phyloP scores from a whole-genome alignment of 2,113 vertebrate species.

The Hydrolagus affinis region DNA sequence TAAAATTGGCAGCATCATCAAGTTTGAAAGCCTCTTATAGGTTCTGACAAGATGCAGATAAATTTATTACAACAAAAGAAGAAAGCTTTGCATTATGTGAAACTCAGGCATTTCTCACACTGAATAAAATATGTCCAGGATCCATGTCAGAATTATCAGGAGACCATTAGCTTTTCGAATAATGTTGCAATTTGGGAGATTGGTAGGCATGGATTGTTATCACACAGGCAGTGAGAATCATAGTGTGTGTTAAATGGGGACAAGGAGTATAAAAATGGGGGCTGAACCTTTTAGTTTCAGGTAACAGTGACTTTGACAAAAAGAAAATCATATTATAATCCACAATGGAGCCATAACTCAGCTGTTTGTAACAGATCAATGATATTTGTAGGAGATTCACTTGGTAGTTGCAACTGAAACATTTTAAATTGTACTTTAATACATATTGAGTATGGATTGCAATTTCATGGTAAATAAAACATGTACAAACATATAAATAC shows the following conservation, averaged over 20 bases:
- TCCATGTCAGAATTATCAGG: not conserved
- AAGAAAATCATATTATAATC: not conserved
- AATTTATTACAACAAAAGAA: slow-evolving; percentile 13
- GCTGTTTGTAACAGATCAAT: not conserved
- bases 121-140: slow-evolving; percentile 6
- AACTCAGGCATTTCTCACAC: not conserved
- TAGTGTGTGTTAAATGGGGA: not conserved
- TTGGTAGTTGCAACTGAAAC: not conserved
- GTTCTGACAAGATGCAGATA: slow-evolving; percentile 9
- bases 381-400: not conserved
- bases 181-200: not conserved
- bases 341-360: not conserved
- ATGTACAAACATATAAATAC: too few relatives aligned
- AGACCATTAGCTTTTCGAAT: not conserved
- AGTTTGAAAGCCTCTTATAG: not conserved
- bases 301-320: not conserved
- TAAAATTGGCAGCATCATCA: not conserved
- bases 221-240: not conserved
- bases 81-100: slow-evolving; percentile 11
- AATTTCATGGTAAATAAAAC: too few relatives aligned
- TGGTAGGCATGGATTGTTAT: not conserved
- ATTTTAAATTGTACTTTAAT: not conserved
- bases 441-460: too few relatives aligned
- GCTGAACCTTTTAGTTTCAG: not conserved
- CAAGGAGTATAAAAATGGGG: not conserved